Conservation (phyloP, 2,888 invertebrate species). For the Papilio demoleus region DNA sequence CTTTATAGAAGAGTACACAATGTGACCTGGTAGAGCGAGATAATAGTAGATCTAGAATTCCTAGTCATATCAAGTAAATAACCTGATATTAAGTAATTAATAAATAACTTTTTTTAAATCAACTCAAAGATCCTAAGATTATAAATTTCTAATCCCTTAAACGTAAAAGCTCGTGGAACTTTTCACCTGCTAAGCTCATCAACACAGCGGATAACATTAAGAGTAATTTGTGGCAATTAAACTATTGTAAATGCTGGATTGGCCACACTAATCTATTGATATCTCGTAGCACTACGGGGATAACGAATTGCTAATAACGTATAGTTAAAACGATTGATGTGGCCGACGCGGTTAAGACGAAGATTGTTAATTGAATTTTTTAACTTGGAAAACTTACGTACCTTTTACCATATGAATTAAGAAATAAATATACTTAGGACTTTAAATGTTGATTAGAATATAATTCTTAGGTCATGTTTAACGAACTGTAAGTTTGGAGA, state of each 20-base stretch:
- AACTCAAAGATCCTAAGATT: too few species aligned
- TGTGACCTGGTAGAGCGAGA: too few species aligned
- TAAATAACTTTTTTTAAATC: too few species aligned
- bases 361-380: constrained; percentile 38
- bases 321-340: constrained; percentile 61
- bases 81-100: too few species aligned
- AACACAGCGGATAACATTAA: constrained; percentile 53
- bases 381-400: not conserved
- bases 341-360: constrained; percentile 64
- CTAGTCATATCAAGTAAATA: too few species aligned
- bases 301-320: constrained; percentile 72
- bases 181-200: constrained; percentile 49
- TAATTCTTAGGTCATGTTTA: not conserved
- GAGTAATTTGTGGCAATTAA: constrained; percentile 75
- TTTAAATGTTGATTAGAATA: not conserved
- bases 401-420: not conserved
- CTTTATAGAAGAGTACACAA: too few species aligned
- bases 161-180: not conserved
- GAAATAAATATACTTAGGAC: not conserved
- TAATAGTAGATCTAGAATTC: too few species aligned
- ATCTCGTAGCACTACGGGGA: constrained; percentile 54
- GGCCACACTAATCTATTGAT: constrained; percentile 53
- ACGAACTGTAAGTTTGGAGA: too few species aligned
- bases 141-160: too few species aligned
- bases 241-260: constrained; percentile 61